Evolutionary conservation across 1,140 invertebrate species (phyloP), one percentile per base, ranked within the genome.

Genomic region (Chymomyza costata): DNA sequence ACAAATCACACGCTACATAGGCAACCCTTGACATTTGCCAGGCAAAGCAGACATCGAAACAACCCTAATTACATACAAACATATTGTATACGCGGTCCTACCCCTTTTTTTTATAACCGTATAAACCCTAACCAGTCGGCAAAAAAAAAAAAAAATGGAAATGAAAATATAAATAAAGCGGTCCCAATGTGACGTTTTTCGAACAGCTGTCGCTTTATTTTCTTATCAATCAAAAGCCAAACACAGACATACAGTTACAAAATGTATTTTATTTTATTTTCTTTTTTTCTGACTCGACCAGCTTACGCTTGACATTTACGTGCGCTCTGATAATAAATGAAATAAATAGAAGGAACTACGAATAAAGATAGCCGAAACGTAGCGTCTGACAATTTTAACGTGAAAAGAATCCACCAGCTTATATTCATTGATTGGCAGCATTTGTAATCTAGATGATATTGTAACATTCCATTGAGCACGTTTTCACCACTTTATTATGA

Each of bases 141-240:
- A 8, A 18, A n/a, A 7, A 30, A 39, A 6, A 48, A 48, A 8
- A 17, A 16, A 17, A 15, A 34, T 19, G 0, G 7, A 34, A 19
- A 2, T 2, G 19, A 18, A 48, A 13, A 28, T 11, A 14, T 17
- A 21, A 2, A 3, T 13, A 17, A 28, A 17, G 8, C 45, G 45
- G 35, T 14, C 2, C 16, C 45, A 6, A 10, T 35, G 35, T 30
- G 13, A 44, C 40, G 8, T 60, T 60, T 32, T 40, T 15, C 53
- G 16, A 53, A 55, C 70, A 76, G 70, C 71, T 69, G 65, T 70
- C 65, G 49, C 15, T 46, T 50, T 37, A 44, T 34, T 66, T 63
- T 63, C 71, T 80, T 78, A 78, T 76, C 71, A 76, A 78, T 78
- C 71, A 76, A 66, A 62, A 17, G 30, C 57, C 45, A 54, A 52